Conservation (phyloP, 2,888 invertebrate genomes). For the Cacoxenus indagator region DNA sequence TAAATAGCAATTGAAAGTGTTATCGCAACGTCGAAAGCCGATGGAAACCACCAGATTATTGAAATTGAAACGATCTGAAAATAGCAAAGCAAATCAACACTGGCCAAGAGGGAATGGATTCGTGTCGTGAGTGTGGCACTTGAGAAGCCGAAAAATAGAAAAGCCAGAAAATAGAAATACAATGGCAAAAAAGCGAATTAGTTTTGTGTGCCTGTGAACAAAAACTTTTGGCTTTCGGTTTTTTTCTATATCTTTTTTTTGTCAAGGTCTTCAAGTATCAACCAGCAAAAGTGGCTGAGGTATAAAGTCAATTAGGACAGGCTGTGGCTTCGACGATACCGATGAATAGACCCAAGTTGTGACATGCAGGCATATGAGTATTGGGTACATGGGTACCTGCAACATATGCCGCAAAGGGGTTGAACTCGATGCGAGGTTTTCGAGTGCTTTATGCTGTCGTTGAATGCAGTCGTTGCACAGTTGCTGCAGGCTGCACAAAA, state of each 20-base stretch:
- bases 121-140: neutral
- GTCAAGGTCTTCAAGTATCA: no score
- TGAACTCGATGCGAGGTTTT: slow-evolving; percentile 1
- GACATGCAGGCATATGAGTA: no score
- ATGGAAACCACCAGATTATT: neutral
- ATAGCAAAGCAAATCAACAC: neutral
- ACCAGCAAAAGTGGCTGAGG: neutral
- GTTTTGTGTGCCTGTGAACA: neutral
- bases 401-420: slow-evolving; percentile 9
- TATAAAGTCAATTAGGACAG: neutral
- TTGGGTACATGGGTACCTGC: neutral
- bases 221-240: neutral
- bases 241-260: no score
- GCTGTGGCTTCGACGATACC: neutral
- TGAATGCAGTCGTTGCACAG: neutral
- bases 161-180: neutral
- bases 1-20: neutral
- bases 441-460: neutral
- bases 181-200: neutral
- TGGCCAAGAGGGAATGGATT: neutral
- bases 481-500: neutral
- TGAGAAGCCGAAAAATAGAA: neutral
- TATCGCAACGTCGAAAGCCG: neutral
- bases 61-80: neutral
- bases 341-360: neutral